Conservation (phyloP, 2,888 invertebrate genomes). For the Pycnomerus fuliginosus region DNA sequence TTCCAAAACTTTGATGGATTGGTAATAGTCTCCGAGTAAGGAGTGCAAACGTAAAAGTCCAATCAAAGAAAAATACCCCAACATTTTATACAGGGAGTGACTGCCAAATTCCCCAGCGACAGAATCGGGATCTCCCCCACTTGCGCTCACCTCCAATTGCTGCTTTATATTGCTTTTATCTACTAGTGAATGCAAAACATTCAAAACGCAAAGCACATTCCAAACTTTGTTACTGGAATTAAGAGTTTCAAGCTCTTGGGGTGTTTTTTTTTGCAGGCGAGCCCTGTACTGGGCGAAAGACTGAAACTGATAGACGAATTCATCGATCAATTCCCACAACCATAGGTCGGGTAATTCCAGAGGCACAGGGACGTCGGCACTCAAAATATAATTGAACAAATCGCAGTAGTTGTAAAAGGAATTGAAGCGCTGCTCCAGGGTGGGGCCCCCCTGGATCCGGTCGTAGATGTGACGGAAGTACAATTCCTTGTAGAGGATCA, state of each 20-base stretch:
- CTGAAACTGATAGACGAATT: slow-evolving; percentile 98
- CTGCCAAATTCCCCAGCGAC: slow-evolving; percentile 97
- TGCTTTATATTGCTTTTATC: slow-evolving; percentile 98
- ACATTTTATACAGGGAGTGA: slow-evolving; percentile 96
- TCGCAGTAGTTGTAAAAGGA: slow-evolving; percentile 99
- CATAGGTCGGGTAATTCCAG: slow-evolving; percentile 96
- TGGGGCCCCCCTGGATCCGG: slow-evolving; percentile 84
- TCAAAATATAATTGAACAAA: slow-evolving; percentile 93
- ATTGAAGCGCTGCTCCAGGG: slow-evolving; percentile 87
- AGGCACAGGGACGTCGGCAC: slow-evolving; percentile 83
- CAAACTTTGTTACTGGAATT: slow-evolving; percentile 87
- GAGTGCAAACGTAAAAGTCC: slow-evolving; percentile 95
- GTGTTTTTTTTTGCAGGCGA: slow-evolving; percentile 71
- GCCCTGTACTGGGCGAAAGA: slow-evolving; percentile 82
- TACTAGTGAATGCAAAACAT: slow-evolving; percentile 95
- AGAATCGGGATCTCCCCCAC: slow-evolving; percentile 85
- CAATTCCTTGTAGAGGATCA: slow-evolving; percentile 95
- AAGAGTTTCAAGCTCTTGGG: slow-evolving; percentile 76
- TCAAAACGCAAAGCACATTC: slow-evolving; percentile 97
- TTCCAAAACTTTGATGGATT: slow-evolving; percentile 92
- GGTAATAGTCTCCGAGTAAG: slow-evolving; percentile 96
- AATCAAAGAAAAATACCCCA: slow-evolving; percentile 97
- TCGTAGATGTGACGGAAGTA: slow-evolving; percentile 98
- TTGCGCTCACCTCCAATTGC: slow-evolving; percentile 80
- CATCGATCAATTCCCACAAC: slow-evolving; percentile 99